These are phyloP conservation scores for Meganola albula DNA, from an alignment of 2,888 invertebrate genomes.

Conservation along the genomic window DNA sequence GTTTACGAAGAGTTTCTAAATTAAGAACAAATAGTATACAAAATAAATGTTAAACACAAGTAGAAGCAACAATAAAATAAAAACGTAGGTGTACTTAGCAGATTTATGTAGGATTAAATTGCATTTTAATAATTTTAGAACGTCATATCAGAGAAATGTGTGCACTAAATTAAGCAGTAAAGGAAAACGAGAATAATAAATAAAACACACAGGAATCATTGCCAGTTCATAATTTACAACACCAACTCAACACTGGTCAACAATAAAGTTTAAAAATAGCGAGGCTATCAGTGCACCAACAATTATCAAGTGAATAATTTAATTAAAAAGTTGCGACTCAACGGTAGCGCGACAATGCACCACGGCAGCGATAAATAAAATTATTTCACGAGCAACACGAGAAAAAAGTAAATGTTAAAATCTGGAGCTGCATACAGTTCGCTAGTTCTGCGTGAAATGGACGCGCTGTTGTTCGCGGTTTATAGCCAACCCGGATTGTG, in stretches of 20 bases:
- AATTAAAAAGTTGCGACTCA: constrained; percentile 61
- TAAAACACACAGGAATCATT: no score
- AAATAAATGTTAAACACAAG: no score
- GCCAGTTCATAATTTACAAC: constrained; percentile 18
- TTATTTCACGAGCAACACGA: constrained; percentile 43
- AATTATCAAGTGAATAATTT: constrained; percentile 64
- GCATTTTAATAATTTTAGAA: no score
- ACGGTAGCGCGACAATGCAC: constrained; percentile 42
- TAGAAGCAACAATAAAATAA: no score
- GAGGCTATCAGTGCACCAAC: constrained; percentile 32
- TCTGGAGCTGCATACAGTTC: constrained; percentile 27
- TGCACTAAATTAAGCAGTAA: no score
- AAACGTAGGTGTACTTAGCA: no score
- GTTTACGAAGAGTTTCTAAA: constrained; percentile 19
- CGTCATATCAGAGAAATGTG: no score
- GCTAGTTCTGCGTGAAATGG: constrained; percentile 31
- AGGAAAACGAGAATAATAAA: no score
- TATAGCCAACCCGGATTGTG: constrained; percentile 27
- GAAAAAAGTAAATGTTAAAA: constrained; percentile 31
- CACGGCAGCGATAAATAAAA: constrained; percentile 63
- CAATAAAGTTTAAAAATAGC: constrained; percentile 23
- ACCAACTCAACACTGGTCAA: constrained; percentile 17
- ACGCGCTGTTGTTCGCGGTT: constrained; percentile 36
- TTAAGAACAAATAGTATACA: constrained; percentile 12
- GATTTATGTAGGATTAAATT: no score